Evolutionary conservation across 1,140 invertebrate genomes (phyloP).

Genomic region (Drosophila quadrilineata): DNA sequence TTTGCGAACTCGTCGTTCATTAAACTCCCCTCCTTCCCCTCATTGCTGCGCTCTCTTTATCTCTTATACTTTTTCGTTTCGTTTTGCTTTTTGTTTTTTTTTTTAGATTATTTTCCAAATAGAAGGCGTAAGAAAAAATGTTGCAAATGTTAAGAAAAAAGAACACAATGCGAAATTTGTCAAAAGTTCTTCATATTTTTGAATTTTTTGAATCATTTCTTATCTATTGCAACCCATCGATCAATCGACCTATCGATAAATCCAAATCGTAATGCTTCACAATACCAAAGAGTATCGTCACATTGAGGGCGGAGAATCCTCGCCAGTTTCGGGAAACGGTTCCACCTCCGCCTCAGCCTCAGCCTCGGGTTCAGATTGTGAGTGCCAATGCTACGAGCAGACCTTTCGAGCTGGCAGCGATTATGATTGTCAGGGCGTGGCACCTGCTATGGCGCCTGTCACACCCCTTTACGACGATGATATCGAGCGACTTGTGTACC

Average conservation of each 20-base stretch:
- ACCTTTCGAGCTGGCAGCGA: slow-evolving; percentile 66
- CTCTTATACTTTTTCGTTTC: slow-evolving; percentile 10
- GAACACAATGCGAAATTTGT: slow-evolving; percentile 17
- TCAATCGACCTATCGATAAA: neutral
- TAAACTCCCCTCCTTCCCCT: neutral
- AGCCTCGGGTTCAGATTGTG: slow-evolving; percentile 40
- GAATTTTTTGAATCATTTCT: slow-evolving; percentile 22
- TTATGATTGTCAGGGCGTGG: slow-evolving; percentile 57
- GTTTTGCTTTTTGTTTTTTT: slow-evolving; percentile 30
- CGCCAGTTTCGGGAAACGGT: slow-evolving; percentile 36
- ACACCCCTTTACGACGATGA: slow-evolving; percentile 1
- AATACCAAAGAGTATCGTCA: slow-evolving; percentile 66
- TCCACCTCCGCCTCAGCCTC: neutral
- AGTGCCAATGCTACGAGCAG: slow-evolving; percentile 64
- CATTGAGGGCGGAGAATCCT: slow-evolving; percentile 73
- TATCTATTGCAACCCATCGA: slow-evolving; percentile 9
- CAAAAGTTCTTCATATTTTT: slow-evolving; percentile 50
- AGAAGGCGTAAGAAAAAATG: slow-evolving; percentile 76
- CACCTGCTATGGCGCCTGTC: slow-evolving; percentile 7
- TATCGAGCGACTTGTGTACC: slow-evolving; percentile 44
- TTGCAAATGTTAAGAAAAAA: slow-evolving; percentile 76
- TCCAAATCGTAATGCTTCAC: slow-evolving; percentile 16
- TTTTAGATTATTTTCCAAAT: slow-evolving; percentile 81
- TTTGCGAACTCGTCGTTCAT: neutral
- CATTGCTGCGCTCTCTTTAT: slow-evolving; percentile 12